Evolutionary conservation across 2,113 vertebrate species (phyloP).

Genomic region (Dicentrarchus labrax): DNA sequence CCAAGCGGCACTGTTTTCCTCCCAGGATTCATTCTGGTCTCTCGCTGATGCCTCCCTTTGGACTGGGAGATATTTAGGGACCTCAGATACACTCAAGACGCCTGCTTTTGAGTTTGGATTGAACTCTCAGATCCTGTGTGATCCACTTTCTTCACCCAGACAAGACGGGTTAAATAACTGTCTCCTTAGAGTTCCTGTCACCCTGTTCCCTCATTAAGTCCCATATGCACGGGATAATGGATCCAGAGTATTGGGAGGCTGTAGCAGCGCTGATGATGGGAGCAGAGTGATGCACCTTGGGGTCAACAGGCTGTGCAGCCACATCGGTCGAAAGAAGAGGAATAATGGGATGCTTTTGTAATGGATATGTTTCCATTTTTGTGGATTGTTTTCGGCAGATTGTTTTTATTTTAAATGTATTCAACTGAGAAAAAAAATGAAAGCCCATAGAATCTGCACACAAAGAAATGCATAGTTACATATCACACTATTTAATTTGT

Average conservation of each 20-base stretch:
- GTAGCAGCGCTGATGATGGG: conserved; percentile 39
- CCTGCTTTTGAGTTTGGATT: conserved; percentile 26
- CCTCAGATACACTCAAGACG: conserved; percentile 16
- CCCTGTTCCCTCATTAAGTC: conserved; percentile 21
- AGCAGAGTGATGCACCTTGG: conserved; percentile 47
- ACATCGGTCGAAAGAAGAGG: conserved; percentile 42
- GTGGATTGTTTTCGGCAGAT: conserved; percentile 55
- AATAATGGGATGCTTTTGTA: conserved; percentile 30
- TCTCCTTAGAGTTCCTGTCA: conserved; percentile 38
- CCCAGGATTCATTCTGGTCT: conserved; percentile 41
- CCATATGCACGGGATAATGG: conserved; percentile 20
- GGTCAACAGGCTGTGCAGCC: conserved; percentile 31
- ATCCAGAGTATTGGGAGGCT: conserved; percentile 22
- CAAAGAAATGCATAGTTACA: conserved; percentile 37
- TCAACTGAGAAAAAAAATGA: conserved; percentile 41
- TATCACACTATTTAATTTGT: conserved; percentile 62
- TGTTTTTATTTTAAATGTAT: conserved; percentile 60
- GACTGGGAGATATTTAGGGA: conserved; percentile 23
- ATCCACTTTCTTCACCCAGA: conserved; percentile 39
- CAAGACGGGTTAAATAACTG: conserved; percentile 21
- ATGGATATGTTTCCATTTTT: conserved; percentile 40
- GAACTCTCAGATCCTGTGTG: conserved; percentile 51
- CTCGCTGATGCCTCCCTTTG: conserved; percentile 20
- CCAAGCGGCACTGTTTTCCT: conserved; percentile 43
- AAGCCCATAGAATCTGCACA: conserved; percentile 74